These are phyloP conservation scores for Chromoteleia sp. DNA, from an alignment of 2,888 invertebrate genomes.

Conservation along the genomic window DNA sequence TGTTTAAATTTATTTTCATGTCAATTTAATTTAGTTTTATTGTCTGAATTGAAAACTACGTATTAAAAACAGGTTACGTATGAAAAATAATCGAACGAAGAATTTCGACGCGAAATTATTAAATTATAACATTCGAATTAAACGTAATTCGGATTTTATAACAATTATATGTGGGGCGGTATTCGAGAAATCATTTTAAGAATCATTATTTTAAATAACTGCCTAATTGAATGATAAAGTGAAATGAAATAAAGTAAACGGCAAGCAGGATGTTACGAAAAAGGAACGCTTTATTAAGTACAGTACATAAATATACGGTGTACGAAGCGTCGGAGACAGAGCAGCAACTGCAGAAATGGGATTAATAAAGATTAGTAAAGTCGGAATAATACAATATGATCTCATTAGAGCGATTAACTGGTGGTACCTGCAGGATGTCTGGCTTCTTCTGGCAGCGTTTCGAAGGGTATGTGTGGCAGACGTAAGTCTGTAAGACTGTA, in stretches of 20 bases:
- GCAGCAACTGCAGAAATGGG: slow-evolving; percentile 78
- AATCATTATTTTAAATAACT: not conserved
- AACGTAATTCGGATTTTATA: no score
- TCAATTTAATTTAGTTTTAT: no score
- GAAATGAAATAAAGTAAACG: slow-evolving; percentile 19
- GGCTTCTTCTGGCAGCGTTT: slow-evolving; percentile 79
- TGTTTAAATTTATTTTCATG: no score
- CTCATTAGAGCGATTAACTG: slow-evolving; percentile 84
- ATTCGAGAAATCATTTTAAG: not conserved
- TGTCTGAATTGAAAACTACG: no score
- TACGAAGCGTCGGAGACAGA: slow-evolving; percentile 56
- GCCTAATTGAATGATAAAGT: slow-evolving; percentile 26
- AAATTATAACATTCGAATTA: no score
- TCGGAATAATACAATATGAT: slow-evolving; percentile 84
- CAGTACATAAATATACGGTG: slow-evolving; percentile 27
- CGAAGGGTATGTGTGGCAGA: slow-evolving; percentile 69
- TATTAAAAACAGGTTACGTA: no score
- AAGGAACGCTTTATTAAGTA: slow-evolving; percentile 58
- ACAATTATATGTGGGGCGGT: no score
- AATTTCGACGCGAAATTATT: no score
- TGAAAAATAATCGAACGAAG: no score
- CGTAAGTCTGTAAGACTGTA: slow-evolving; percentile 78
- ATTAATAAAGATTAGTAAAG: slow-evolving; percentile 84
- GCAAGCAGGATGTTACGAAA: slow-evolving; percentile 36
- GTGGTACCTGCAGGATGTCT: slow-evolving; percentile 81